Evolutionary conservation across 2,797 vertebrate genomes (phyloP), one percentile per base, ranked within the genome.

Genomic region (Neosilurus mollespiculum): DNA sequence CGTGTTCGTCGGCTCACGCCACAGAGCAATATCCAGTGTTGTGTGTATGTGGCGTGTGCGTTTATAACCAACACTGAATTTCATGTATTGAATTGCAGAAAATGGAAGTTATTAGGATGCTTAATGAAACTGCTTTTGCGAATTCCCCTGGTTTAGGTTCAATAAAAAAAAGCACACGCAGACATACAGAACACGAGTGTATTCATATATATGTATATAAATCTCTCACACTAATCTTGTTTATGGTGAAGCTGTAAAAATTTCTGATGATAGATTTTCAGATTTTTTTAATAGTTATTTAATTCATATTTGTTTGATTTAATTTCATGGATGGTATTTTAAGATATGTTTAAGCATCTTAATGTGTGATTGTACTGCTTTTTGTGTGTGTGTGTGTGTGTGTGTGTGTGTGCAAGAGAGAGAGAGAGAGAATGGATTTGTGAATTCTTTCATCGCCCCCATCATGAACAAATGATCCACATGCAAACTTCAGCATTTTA

Each of bases 41-140:
- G 80, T 77, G 83, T 80, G 77, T 59, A 14, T 59, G 56, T 81
- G 82, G 37, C 6, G 37, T 43, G 37, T 43, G 37, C 6, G 37
- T 43, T 2, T 43, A 43, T 78, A 81, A 85, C 56, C 80, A 78
- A 24, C 84, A 83, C 85, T 81, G 20, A 87, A 78, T 86, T 89
- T 87, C 86, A 61, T 87, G 73, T 37, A 34, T 87, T 75, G 78
- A 86, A 89, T 88, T 69, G 76, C 75, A 70, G 87, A 85, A 87
- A 87, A 89, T 69, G 80, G 75, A 62, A 59, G 86, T 89, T 87
- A 91, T 90, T 91, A 89, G 86, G 86, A 84, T 80, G 67, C 83
- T 85, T 89, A 90, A 88, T 90, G 85, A 89, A 88, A 88, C 81
- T 83, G 10, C 82, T 85, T 88, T 71, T 81, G 75, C 69, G 37